Evolutionary conservation across 2,888 invertebrate genomes (phyloP).

Genomic region (Apantesis nais): DNA sequence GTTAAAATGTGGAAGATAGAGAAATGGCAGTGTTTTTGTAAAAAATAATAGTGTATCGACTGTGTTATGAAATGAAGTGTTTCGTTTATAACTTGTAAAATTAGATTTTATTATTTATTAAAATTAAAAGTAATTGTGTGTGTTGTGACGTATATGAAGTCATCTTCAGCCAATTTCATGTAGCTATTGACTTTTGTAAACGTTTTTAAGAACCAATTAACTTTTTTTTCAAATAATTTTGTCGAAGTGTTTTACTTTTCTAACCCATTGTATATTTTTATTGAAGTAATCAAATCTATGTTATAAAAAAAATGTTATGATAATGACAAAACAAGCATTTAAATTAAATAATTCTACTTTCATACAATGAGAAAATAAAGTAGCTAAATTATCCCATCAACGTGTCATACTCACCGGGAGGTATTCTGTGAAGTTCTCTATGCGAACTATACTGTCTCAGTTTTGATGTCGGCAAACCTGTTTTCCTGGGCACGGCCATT

Average conservation of each 20-base stretch:
- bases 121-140: too few species aligned
- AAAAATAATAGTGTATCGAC: too few species aligned
- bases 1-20: too few species aligned
- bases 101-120: too few species aligned
- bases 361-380: not conserved
- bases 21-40: too few species aligned
- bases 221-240: too few species aligned
- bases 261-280: not conserved
- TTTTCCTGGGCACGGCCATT: conserved; percentile 61
- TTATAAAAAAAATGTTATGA: not conserved
- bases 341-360: not conserved
- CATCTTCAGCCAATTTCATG: too few species aligned
- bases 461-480: conserved; percentile 78
- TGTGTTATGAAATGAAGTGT: too few species aligned
- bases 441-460: conserved; percentile 83
- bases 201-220: too few species aligned
- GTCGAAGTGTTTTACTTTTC: not conserved
- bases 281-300: not conserved
- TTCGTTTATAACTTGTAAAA: too few species aligned
- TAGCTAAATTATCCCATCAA: not conserved
- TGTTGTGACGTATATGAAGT: too few species aligned
- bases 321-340: not conserved
- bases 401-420: conserved; percentile 67
- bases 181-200: too few species aligned
- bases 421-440: conserved; percentile 79